These are phyloP conservation scores for Psylliodes chrysocephalus DNA, from an alignment of 2,888 invertebrate species.

Conservation along the genomic window DNA sequence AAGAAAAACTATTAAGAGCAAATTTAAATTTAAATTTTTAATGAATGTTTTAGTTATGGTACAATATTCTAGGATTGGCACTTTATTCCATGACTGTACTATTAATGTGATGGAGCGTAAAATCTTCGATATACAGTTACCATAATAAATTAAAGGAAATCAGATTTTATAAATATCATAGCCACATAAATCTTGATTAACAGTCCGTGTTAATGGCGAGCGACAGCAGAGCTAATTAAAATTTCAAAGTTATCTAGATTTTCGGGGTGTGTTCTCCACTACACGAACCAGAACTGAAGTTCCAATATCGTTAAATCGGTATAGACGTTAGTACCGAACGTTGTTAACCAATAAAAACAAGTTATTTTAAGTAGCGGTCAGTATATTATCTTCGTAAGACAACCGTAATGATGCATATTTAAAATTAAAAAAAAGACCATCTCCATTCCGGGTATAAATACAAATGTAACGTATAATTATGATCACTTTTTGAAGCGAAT, in stretches of 20 bases:
- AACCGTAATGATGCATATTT: constrained; percentile 25
- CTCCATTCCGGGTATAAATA: constrained; percentile 13
- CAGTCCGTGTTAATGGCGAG: constrained; percentile 9
- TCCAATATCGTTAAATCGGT: neutral
- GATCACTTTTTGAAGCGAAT: constrained; percentile 10
- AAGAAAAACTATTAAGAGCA: too few species aligned
- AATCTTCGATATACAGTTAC: neutral
- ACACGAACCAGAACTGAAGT: constrained; percentile 8
- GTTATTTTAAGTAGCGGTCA: constrained; percentile 14
- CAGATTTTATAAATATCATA: constrained; percentile 12
- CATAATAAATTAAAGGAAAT: constrained; percentile 9
- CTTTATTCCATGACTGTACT: neutral
- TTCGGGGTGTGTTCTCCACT: constrained; percentile 32
- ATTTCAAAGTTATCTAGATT: constrained; percentile 31
- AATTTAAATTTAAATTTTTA: too few species aligned
- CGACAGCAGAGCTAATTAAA: constrained; percentile 31
- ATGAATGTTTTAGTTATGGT: too few species aligned
- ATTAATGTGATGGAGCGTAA: neutral
- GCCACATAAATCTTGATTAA: constrained; percentile 25
- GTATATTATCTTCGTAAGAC: neutral
- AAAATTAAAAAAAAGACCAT: constrained; percentile 33
- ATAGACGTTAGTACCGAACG: constrained; percentile 10
- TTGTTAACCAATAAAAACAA: constrained; percentile 6
- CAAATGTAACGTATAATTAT: constrained; percentile 27
- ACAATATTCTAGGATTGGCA: too few species aligned